These are phyloP conservation scores for Lithophane ornitopus DNA, from an alignment of 2,888 invertebrate species.

Conservation along the genomic window DNA sequence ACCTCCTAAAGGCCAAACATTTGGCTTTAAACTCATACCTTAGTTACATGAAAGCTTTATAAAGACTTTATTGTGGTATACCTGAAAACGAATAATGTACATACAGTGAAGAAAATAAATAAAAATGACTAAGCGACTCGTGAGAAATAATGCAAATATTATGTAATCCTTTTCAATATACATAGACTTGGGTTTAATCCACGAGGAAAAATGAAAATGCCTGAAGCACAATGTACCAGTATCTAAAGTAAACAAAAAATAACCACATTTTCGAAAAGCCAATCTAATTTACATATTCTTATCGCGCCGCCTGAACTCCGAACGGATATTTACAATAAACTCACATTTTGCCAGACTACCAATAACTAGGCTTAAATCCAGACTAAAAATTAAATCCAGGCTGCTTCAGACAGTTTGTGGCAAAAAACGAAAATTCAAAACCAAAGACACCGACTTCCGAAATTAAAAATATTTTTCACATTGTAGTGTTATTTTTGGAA, in stretches of 20 bases:
- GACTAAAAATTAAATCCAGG: too few species aligned
- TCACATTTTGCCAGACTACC: background rate
- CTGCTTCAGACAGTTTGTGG: too few species aligned
- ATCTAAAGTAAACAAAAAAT: slow-evolving; percentile 5
- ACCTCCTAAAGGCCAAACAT: too few species aligned
- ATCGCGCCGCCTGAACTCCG: background rate
- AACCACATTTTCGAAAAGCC: background rate
- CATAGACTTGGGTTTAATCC: background rate
- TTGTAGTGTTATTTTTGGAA: too few species aligned
- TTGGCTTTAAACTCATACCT: too few species aligned
- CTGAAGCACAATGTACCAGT: background rate
- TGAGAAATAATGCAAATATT: background rate
- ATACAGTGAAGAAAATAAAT: background rate
- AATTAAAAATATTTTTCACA: too few species aligned
- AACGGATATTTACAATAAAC: background rate
- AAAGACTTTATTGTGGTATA: too few species aligned
- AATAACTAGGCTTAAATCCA: too few species aligned
- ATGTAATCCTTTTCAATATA: background rate
- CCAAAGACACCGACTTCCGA: too few species aligned
- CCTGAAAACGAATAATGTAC: background rate
- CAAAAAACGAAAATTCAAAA: too few species aligned
- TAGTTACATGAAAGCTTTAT: too few species aligned
- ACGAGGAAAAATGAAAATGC: background rate
- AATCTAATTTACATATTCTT: slow-evolving; percentile 11
- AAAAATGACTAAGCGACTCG: background rate